Conservation (phyloP, 2,888 invertebrate genomes). For the Amphipoea oculea region DNA sequence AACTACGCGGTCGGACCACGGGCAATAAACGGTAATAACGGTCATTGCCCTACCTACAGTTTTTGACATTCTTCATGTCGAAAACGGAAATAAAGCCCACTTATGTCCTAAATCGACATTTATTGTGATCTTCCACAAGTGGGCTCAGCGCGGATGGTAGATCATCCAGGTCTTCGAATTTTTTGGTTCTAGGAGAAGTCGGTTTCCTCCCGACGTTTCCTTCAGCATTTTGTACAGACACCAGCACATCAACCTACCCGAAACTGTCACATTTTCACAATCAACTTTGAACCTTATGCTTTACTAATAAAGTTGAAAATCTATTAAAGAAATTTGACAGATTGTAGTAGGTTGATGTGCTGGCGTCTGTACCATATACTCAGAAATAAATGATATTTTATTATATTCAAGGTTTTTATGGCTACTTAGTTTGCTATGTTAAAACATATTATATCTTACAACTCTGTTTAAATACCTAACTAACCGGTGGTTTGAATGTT, state of each 20-base stretch:
- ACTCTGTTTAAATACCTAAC: neutral
- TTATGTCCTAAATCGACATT: neutral
- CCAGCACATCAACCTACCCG: too few relatives aligned
- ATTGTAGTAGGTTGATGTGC: too few relatives aligned
- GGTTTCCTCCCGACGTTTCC: neutral
- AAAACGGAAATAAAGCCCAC: neutral
- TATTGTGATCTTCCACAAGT: neutral
- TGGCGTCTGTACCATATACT: neutral
- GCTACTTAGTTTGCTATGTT: neutral
- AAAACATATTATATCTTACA: neutral
- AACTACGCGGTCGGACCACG: too few relatives aligned
- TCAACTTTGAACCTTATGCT: too few relatives aligned
- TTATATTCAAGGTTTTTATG: neutral
- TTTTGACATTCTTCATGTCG: neutral
- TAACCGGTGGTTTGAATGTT: too few relatives aligned
- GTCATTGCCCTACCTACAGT: neutral
- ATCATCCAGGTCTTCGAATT: neutral
- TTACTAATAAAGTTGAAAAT: too few relatives aligned
- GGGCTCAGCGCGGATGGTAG: neutral
- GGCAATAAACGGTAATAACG: neutral
- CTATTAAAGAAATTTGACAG: too few relatives aligned
- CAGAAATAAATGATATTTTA: neutral
- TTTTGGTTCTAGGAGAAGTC: neutral
- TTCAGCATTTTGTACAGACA: neutral
- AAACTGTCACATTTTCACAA: too few relatives aligned